phyloP scores from a whole-genome alignment of 2,797 vertebrate species.

The Masticophis lateralis region DNA sequence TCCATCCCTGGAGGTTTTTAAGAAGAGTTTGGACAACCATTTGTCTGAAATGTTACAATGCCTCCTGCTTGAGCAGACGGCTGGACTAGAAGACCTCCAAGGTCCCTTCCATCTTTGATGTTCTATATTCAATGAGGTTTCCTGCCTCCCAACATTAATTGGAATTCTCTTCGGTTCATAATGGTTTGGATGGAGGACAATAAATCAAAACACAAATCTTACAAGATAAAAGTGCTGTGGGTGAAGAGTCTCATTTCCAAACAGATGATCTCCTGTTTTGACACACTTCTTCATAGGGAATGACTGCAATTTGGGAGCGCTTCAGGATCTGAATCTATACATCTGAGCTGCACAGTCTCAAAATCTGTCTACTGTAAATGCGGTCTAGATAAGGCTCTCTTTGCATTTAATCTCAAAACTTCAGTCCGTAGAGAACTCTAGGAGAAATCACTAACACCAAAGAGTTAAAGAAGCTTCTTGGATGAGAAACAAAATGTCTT shows the following conservation, averaged over 20 bases:
- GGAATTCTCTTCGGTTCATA: background rate
- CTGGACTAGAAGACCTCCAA: background rate
- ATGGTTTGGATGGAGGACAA: background rate
- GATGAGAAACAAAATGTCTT: no score
- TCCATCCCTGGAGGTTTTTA: background rate
- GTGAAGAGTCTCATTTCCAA: background rate
- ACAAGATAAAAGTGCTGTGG: background rate
- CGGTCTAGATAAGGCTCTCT: background rate
- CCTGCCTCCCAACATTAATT: background rate
- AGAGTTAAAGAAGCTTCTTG: no score
- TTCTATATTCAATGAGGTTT: background rate
- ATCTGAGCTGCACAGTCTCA: background rate
- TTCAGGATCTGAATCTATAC: background rate
- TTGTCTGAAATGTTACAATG: background rate
- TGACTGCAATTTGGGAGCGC: background rate
- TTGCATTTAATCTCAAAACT: background rate
- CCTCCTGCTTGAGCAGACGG: background rate
- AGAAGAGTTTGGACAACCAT: background rate
- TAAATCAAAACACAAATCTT: background rate
- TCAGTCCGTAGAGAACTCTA: background rate
- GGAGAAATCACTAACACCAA: background rate
- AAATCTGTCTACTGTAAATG: background rate
- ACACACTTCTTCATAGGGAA: background rate
- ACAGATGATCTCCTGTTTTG: background rate
- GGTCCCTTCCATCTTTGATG: no score